Base-by-base conservation (phyloP, 2,888 invertebrate species). In the Chesias legatella region DNA sequence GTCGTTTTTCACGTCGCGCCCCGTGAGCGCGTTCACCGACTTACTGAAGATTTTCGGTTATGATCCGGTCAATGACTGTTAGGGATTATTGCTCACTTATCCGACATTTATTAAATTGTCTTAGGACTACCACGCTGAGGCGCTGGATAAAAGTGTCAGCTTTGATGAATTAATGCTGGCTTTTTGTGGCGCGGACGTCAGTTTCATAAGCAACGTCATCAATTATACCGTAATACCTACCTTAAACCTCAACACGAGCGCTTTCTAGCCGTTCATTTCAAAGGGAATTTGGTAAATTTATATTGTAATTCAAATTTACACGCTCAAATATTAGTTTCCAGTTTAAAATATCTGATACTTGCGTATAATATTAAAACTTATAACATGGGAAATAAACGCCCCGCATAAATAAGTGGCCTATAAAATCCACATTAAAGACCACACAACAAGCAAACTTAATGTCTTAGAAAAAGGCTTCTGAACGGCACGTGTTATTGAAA, bases 61-160 rank as follows among this genome's bases (percentile, higher is more conserved):
- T 84, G 86, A 86, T 84, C 86, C 81, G 86, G 85, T 83, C 85
- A 85, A 68, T 78, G 85, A 83, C 84, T 84, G 82, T 62, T 56
- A 58, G 58, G 73, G 73, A 79, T 82, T 83, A 79, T 73, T 73
- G 62, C 68, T 70, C 58, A 67, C 66, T 75, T 78, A 79, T 70
- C 70, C 59, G 71, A 71, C 71, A 63, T 77, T 82, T 77, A 79
- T 79, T 79, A 76, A 79, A 78, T 68, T 68, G 71, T 73, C 62
- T 63, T 59, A 56, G 53, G 59, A 63, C 67, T 66, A 64, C 54
- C 56, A 57, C 55, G 54, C 53, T 44, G 48, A 52, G 59, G 56
- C 53, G 60, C 37, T 57, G 54, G 61, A 60, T 61, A 51, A 56
- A 61, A 61, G 61, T 56, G 58, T 60, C 58, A 59, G 51, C 48